A percentile compares a stretch with the other conserved stretches of the same genome.
These are phyloP conservation scores for Brachystomella parvula DNA, from an alignment of 1,140 invertebrate species.

Conservation along the genomic window DNA sequence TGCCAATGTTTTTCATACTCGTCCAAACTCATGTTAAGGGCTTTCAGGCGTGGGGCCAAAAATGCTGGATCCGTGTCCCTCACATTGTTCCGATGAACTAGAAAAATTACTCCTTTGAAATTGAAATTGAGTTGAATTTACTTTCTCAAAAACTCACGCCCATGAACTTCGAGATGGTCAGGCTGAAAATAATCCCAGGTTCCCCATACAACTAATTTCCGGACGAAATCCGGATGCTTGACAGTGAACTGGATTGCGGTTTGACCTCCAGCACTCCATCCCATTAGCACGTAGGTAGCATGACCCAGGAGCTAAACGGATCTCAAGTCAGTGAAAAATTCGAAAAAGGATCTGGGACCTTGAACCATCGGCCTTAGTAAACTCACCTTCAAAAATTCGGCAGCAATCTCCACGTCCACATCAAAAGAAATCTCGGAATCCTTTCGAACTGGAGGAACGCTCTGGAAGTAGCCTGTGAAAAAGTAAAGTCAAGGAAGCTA, in stretches of 20 bases:
- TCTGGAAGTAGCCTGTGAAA: neutral
- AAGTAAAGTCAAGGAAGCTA: no score
- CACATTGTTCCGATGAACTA: neutral
- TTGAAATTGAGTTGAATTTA: neutral
- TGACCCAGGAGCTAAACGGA: neutral
- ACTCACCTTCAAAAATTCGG: neutral
- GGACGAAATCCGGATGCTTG: neutral
- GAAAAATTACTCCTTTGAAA: neutral
- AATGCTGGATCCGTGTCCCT: neutral
- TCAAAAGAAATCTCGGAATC: neutral
- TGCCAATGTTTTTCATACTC: neutral
- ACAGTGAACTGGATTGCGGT: neutral
- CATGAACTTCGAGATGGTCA: neutral
- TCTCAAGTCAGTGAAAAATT: no score
- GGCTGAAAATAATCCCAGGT: neutral
- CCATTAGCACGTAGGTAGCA: neutral
- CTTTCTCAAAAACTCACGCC: neutral
- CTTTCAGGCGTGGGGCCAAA: neutral
- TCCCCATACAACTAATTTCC: neutral
- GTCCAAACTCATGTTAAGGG: neutral
- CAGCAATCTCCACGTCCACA: neutral
- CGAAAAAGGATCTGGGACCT: no score
- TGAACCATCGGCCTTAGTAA: no score
- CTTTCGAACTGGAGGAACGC: neutral
- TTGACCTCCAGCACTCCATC: slow-evolving; percentile 3